Percentiles rank a stretch among this genome's conserved stretches.
Conservation (phyloP, 2,113 vertebrate genomes). For the Grallaria varia region DNA sequence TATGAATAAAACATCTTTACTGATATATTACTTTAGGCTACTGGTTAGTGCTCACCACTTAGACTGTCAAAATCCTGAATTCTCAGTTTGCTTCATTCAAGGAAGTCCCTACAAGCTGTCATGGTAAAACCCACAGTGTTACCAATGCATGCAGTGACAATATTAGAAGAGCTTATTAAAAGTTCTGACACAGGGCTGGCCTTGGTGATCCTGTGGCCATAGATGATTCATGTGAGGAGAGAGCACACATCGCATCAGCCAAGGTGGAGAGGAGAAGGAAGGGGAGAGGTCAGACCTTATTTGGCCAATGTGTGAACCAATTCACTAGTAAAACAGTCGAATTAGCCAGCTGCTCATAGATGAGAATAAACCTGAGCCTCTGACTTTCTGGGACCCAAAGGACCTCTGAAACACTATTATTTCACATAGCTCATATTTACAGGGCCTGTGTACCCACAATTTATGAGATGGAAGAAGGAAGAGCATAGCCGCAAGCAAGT, state of each 20-base stretch:
- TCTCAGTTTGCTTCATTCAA: not conserved
- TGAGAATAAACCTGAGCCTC: not conserved
- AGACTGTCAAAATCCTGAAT: not conserved
- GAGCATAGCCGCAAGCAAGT: not conserved
- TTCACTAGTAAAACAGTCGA: not conserved
- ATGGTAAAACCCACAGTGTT: not conserved
- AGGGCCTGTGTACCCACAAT: not conserved
- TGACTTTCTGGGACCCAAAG: not conserved
- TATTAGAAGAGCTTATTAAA: not conserved
- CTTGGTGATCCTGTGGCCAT: accelerated
- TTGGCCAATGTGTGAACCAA: not conserved
- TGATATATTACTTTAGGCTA: not conserved
- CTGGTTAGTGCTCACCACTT: not conserved
- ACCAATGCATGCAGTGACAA: not conserved
- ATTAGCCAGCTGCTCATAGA: not conserved
- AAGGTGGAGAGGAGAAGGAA: not conserved
- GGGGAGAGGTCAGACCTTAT: not conserved
- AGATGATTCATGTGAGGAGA: not conserved
- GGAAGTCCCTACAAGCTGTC: not conserved
- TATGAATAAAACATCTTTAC: not conserved
- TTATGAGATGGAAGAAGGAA: not conserved
- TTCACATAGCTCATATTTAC: not conserved
- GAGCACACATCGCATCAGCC: accelerated
- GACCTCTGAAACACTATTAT: not conserved
- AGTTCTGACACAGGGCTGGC: not conserved